Percentiles rank a stretch among this genome's conserved stretches.
Evolutionary conservation across 2,797 vertebrate species (phyloP).

Genomic region (Cirrhinus mrigala): DNA sequence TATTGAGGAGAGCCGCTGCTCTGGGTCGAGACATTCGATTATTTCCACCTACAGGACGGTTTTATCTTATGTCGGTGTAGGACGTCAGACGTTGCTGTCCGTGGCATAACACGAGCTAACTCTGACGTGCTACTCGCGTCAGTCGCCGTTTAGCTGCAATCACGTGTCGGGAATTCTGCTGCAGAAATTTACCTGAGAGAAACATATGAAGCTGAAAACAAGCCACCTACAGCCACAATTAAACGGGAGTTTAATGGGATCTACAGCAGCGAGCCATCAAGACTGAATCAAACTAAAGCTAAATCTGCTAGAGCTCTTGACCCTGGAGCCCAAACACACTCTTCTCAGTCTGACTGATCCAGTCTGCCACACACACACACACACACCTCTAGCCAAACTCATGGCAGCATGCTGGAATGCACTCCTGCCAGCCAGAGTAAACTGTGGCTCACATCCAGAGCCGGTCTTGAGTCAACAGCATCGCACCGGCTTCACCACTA

Average conservation of each 20-base stretch:
- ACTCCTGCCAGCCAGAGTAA: slow-evolving; percentile 71
- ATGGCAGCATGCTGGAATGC: slow-evolving; percentile 23
- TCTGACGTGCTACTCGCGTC: background rate
- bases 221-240: background rate
- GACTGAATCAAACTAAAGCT: background rate
- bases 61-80: slow-evolving; percentile 12
- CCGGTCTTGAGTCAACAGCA: background rate
- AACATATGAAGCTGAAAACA: background rate
- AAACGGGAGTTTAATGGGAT: too few species aligned
- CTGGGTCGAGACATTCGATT: slow-evolving; percentile 13
- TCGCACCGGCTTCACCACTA: slow-evolving; percentile 64
- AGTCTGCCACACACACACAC: slow-evolving; percentile 30
- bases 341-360: background rate
- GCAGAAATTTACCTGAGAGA: background rate
- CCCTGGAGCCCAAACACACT: background rate
- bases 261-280: background rate
- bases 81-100: background rate
- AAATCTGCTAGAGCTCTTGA: background rate
- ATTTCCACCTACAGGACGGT: slow-evolving; percentile 3
- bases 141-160: background rate
- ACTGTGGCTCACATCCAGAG: slow-evolving; percentile 71
- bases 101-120: background rate
- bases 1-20: slow-evolving; percentile 23
- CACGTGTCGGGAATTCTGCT: background rate
- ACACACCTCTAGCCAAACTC: background rate